phyloP scores from a whole-genome alignment of 2,113 vertebrate species.

The Crotophaga sulcirostris region DNA sequence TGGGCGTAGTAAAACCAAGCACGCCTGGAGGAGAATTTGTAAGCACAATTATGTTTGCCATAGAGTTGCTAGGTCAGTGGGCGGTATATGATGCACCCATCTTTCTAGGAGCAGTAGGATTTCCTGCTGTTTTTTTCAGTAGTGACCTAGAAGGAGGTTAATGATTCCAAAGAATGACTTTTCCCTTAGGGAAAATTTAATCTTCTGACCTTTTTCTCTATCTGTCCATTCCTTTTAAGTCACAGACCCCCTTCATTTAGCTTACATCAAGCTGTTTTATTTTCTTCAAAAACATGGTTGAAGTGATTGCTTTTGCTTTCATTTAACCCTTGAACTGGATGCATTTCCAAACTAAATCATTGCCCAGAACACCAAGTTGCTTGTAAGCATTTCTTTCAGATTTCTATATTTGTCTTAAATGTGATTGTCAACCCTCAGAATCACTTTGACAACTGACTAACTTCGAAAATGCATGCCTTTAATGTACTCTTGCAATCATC shows the following conservation, averaged over 20 bases:
- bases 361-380: neutral
- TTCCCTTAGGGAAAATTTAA: constrained; percentile 81
- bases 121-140: constrained; percentile 79
- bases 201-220: constrained; percentile 80
- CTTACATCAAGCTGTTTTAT: constrained; percentile 78
- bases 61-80: constrained; percentile 63
- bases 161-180: constrained; percentile 81
- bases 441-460: constrained; percentile 52
- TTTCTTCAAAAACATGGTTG: constrained; percentile 77
- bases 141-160: constrained; percentile 82
- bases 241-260: constrained; percentile 77
- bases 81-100: constrained; percentile 71
- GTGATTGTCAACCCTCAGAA: constrained; percentile 50
- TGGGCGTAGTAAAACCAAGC: constrained; percentile 60
- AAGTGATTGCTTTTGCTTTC: constrained; percentile 76
- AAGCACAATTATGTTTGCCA: constrained; percentile 44
- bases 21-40: constrained; percentile 61
- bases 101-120: constrained; percentile 66
- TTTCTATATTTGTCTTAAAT: constrained; percentile 56
- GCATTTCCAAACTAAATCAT: constrained; percentile 54
- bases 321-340: constrained; percentile 75
- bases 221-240: constrained; percentile 82
- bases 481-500: constrained; percentile 58
- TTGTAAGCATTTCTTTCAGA: constrained; percentile 49
- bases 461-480: constrained; percentile 56